Evolutionary conservation across 2,888 invertebrate genomes (phyloP), one percentile per base, ranked within the genome.

Genomic region (Anticlea derivata): DNA sequence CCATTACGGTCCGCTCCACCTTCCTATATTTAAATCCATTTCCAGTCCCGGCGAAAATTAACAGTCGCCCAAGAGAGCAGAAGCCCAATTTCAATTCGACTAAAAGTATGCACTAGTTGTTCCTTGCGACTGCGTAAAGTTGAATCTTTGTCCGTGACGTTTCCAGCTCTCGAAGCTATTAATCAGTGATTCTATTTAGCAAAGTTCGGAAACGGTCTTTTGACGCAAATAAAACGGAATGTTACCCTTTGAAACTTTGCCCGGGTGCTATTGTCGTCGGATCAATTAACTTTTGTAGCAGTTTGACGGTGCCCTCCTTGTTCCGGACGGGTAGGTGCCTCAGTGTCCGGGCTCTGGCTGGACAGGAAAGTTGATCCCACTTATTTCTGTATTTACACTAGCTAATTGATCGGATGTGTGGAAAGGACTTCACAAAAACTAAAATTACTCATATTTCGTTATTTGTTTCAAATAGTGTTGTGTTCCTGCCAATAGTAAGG

Each of bases 201-300:
- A 63, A 73, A 72, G 66, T 75, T 68, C 55, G 61, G 63, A 60
- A 63, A 61, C 63, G 68, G 64, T 62, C 66, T 65, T 69, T 73
- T 69, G 66, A 66, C 61, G 64, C 68, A 70, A 75, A 74, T 73
- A 74, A 70, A 74, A 68, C 64, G 66, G 67, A 62, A 65, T 65
- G 64, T 69, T 65, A 66, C 69, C 65, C 64, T 66, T 68, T 62
- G 49, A 62, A 61, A 62, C 57, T 65, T 52, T 52, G 58, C 56
- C 61, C 50, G 59, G 61, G 43, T 58, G 55, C 66, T 60, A 70
- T 75, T 75, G 68, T 73, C 56, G 39, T 63, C 60, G 61, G 66
- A 72, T 72, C 74, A 75, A 73, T 74, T 75, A 73, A 72, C 75
- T 75, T 75, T 71, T 61, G 63, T 52, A 61, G 64, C 63, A 68